Conservation (phyloP, 2,888 invertebrate species). For the Erannis defoliaria region DNA sequence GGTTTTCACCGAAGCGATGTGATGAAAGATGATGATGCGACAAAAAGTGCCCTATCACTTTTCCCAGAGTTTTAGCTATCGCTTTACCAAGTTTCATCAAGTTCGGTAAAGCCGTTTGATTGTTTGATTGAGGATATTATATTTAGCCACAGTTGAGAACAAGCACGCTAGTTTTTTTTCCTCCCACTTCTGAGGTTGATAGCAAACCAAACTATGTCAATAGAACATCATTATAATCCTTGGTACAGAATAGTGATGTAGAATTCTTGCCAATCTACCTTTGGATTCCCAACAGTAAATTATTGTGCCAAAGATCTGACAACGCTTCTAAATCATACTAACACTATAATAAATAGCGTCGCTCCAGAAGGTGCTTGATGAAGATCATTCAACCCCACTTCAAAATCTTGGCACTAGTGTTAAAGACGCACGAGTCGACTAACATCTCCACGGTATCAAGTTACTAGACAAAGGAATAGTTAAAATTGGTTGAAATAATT, state of each 20-base stretch:
- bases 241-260: neutral
- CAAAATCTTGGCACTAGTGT: slow-evolving; percentile 36
- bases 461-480: slow-evolving; percentile 45
- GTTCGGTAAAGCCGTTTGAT: too few species aligned
- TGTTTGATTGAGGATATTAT: too few species aligned
- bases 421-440: slow-evolving; percentile 17
- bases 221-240: neutral
- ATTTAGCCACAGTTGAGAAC: too few species aligned
- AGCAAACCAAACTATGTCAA: neutral
- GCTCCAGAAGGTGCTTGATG: slow-evolving; percentile 30
- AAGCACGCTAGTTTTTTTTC: too few species aligned
- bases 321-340: slow-evolving; percentile 15
- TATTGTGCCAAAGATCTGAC: slow-evolving; percentile 22
- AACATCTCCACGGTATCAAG: slow-evolving; percentile 35
- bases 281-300: slow-evolving; percentile 1
- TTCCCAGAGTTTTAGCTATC: too few species aligned
- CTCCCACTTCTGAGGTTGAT: neutral
- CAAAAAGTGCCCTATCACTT: too few species aligned
- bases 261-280: neutral
- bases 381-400: slow-evolving; percentile 40
- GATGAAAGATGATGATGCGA: too few species aligned
- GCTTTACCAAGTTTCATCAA: too few species aligned
- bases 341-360: neutral
- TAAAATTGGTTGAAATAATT: slow-evolving; percentile 30
- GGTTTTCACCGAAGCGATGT: too few species aligned